Base-by-base conservation (phyloP, 2,797 vertebrate species). In the Lithobates pipiens region DNA sequence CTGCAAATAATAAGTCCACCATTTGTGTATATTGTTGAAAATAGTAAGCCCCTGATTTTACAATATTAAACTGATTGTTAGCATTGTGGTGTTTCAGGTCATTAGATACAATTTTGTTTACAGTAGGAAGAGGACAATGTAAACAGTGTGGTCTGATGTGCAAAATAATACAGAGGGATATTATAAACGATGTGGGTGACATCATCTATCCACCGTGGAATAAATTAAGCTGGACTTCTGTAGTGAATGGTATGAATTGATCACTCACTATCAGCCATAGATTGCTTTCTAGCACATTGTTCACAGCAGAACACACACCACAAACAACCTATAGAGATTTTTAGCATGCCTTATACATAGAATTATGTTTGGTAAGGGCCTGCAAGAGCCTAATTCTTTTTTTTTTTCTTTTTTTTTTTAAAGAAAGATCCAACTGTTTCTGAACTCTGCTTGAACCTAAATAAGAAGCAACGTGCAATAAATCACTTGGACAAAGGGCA, bases 371-470 rank as follows among this genome's bases (percentile, higher is more conserved):
- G 70, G 79, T 65, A 91, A 87, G 90, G 92, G 92, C 90, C 90
- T 91, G 89, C 86, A 88, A 91, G 91, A 89, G 90, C 84, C 89
- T 93, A 93, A 92, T 94, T 67, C n/a, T 36, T 36, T 36, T 36
- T 36, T 36, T 36, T 36, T 7, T 36, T 34, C 34, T 34, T 39
- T 8, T 39, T 39, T 39, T 39, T 67, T 93, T 92, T 93, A 91
- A 93, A 44, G 36, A 71, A 95, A 93, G 93, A 92, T 89, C 91
- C 81, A 93, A 92, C 92, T 93, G 93, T 93, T 94, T 94, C 93
- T 96, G 94, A 96, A 96, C 95, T 96, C 93, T 96, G 93, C 92
- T 93, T 96, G 95, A 96, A 95, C 95, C 93, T 95, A 94, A 94
- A 92, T 93, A 94, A 92, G 91, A 93, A 92, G 93, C 91, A 93